phyloP scores from a whole-genome alignment of 2,797 vertebrate genomes.

The Gorsachius magnificus region DNA sequence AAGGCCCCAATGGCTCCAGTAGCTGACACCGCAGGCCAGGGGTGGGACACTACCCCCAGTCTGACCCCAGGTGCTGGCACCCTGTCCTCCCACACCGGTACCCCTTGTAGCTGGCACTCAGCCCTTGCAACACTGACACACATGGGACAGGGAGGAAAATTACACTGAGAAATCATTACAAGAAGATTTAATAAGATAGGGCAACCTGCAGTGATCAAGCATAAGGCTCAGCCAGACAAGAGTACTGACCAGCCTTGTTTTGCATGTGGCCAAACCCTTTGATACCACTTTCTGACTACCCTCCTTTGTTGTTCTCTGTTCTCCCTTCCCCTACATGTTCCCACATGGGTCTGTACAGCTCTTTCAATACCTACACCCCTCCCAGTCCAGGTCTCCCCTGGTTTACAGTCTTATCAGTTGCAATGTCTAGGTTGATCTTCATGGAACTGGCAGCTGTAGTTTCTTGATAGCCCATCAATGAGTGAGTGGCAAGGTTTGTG shows the following conservation, averaged over 20 bases:
- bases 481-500: neutral
- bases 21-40: neutral
- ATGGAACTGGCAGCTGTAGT: neutral
- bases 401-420: neutral
- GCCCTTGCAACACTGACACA: neutral
- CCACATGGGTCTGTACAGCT: neutral
- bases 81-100: fast-evolving
- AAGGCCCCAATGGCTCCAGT: neutral
- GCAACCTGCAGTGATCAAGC: neutral
- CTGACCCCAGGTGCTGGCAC: neutral
- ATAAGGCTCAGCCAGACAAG: neutral
- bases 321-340: neutral
- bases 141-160: neutral
- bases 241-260: fast-evolving
- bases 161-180: fast-evolving
- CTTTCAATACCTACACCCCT: neutral
- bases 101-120: neutral
- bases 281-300: neutral
- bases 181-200: neutral
- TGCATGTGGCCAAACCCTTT: neutral
- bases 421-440: neutral
- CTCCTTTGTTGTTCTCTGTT: neutral
- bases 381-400: fast-evolving
- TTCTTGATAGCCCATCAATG: neutral
- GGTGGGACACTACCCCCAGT: fast-evolving